A percentile compares a stretch with the other conserved stretches of the same genome.
phyloP scores from a whole-genome alignment of 2,888 invertebrate species.

The Hydraecia micacea region DNA sequence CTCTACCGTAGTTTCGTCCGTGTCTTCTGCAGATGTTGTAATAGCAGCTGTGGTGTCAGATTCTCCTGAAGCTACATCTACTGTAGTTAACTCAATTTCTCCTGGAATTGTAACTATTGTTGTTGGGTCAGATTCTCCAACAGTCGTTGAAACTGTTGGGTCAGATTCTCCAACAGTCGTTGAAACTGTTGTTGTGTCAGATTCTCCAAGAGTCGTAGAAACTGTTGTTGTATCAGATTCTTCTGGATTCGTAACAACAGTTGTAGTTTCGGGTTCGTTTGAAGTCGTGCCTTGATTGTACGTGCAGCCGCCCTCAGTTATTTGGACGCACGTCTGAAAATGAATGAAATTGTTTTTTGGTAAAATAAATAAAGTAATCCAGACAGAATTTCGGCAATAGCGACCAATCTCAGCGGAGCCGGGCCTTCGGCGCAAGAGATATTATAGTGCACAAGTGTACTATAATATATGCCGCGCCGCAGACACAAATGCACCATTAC shows the following conservation, averaged over 20 bases:
- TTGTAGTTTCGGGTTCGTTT: background rate
- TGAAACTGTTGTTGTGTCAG: background rate
- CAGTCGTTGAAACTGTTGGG: background rate
- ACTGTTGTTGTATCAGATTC: conserved; percentile 1
- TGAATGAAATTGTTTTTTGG: background rate
- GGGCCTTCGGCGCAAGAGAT: background rate
- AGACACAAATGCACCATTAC: background rate
- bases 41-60: background rate
- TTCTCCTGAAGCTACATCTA: background rate
- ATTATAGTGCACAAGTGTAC: no score
- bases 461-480: no score
- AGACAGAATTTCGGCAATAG: background rate
- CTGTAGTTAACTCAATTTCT: background rate
- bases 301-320: conserved; percentile 60
- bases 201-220: background rate
- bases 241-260: background rate
- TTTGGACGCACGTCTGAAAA: conserved; percentile 43
- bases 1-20: background rate
- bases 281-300: conserved; percentile 32
- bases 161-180: background rate
- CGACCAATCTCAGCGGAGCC: background rate
- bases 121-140: background rate
- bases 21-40: conserved; percentile 24
- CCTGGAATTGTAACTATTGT: background rate
- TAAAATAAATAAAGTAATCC: background rate